Evolutionary conservation across 2,113 vertebrate genomes (phyloP), one percentile per base, ranked within the genome.

Genomic region (Syngnathus floridae): DNA sequence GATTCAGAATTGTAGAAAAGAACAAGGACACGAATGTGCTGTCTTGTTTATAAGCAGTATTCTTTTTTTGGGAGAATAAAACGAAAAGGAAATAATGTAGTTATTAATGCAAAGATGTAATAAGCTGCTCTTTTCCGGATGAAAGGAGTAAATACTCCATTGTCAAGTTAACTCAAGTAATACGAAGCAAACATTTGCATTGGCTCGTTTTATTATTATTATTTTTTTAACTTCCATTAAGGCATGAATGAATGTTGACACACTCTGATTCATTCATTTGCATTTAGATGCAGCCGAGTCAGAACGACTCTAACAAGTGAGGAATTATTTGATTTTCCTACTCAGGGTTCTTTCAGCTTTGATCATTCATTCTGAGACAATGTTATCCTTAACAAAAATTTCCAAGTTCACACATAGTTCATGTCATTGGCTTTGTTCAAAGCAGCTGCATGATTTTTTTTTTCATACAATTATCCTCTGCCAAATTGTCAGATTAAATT

Each of bases 1-100:
- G 66, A 86, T 72, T 65, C 13, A 62, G 71, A 45, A 59, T 1
- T 60, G 55, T 60, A 31, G 45, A 45, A 35, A 16, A 26, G 65
- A 67, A 45, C 48, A 5, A 21, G 2, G 12, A 55, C 19, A 41
- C 6, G 5, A 38, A 38, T 6, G 8, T 7, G 9, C 40, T 40
- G 11, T 40, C 40, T 11, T 40, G 40, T 11, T 11, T 11, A 12
- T 16, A n/a, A 6, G 56, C 56, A 19, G 35, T 36, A 58, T 37
- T 21, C 0, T 40, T 21, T 60, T 40, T 60, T n/a, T 10, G 9
- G 37, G 10, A 21, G 36, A 4, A 40, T 21, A 21, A 19, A 21
- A 41, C 21, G 22, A 11, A 60, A 38, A 59, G 57, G 35, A 59
- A n/a, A 40, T 10, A 21, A 37, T 40, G 13, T 60, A 5, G 13